Evolutionary conservation across 2,113 vertebrate genomes (phyloP).

Genomic region (Silurus glanis): DNA sequence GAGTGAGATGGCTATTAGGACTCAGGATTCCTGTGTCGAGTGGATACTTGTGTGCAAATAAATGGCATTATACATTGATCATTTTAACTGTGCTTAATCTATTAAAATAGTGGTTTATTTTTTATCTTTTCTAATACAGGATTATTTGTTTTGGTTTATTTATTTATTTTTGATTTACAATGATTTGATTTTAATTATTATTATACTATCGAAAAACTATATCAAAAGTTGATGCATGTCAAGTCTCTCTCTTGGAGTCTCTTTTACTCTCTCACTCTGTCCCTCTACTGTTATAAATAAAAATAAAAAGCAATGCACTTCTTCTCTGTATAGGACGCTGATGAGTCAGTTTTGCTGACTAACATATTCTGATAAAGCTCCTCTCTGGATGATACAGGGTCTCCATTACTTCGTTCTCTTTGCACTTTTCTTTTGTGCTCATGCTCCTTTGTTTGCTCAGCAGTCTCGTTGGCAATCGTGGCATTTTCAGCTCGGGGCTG

Average conservation of each 20-base stretch:
- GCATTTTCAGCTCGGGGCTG: slow-evolving; percentile 5
- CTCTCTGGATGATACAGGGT: slow-evolving; percentile 4
- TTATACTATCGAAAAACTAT: too few species aligned
- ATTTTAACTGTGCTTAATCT: neutral
- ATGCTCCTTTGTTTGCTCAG: slow-evolving; percentile 24
- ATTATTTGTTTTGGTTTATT: neutral
- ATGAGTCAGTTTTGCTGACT: slow-evolving; percentile 55
- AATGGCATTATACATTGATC: slow-evolving; percentile 21
- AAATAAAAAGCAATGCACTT: slow-evolving; percentile 52
- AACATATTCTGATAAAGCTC: slow-evolving; percentile 60
- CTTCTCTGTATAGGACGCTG: slow-evolving; percentile 31
- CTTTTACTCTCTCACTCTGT: neutral
- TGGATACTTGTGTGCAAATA: neutral
- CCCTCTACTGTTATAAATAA: slow-evolving; percentile 37
- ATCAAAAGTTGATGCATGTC: too few species aligned
- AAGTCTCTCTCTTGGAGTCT: neutral
- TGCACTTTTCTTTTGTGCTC: slow-evolving; percentile 24
- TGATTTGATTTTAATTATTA: neutral
- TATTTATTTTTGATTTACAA: neutral
- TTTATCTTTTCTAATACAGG: neutral
- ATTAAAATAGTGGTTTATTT: neutral
- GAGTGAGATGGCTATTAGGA: slow-evolving; percentile 29
- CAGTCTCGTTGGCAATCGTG: slow-evolving; percentile 14
- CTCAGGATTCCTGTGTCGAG: neutral
- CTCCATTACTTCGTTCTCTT: slow-evolving; percentile 15